Percentiles rank a stretch among this genome's conserved stretches.
Conservation (phyloP, 2,888 invertebrate genomes). For the Cantharis nigra region DNA sequence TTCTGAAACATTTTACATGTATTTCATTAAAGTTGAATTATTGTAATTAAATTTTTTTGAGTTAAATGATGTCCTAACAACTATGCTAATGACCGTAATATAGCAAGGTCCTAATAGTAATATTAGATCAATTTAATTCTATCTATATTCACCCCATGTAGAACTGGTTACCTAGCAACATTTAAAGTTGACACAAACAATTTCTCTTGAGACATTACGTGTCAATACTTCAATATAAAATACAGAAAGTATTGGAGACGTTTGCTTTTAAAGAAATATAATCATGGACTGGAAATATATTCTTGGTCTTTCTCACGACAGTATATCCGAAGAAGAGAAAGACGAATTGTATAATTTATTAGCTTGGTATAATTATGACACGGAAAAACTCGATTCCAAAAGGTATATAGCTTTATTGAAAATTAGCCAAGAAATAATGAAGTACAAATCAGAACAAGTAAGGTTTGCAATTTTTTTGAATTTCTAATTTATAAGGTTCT, state of each 20-base stretch:
- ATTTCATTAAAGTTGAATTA: too few species aligned
- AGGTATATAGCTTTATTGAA: constrained; percentile 63
- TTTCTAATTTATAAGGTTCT: neutral
- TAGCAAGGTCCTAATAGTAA: neutral
- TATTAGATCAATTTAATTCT: neutral
- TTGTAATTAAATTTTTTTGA: too few species aligned
- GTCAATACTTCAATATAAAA: neutral
- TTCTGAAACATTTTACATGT: too few species aligned
- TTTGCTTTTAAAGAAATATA: constrained; percentile 41
- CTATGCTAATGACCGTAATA: neutral
- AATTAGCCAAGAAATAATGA: constrained; percentile 69
- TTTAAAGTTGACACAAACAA: neutral
- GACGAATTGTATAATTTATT: constrained; percentile 67
- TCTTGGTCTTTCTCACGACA: constrained; percentile 60
- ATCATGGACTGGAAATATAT: constrained; percentile 64
- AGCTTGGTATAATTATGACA: constrained; percentile 65
- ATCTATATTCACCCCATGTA: neutral
- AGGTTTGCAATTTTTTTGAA: constrained; percentile 4
- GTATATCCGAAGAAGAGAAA: constrained; percentile 64
- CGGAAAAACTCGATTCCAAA: constrained; percentile 61
- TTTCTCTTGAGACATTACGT: neutral
- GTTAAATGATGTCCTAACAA: too few species aligned
- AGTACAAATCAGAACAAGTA: constrained; percentile 72
- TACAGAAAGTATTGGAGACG: neutral
- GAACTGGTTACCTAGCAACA: neutral